Evolutionary conservation across 2,888 invertebrate genomes (phyloP), one percentile per base, ranked within the genome.

Genomic region (Philereme transversata): DNA sequence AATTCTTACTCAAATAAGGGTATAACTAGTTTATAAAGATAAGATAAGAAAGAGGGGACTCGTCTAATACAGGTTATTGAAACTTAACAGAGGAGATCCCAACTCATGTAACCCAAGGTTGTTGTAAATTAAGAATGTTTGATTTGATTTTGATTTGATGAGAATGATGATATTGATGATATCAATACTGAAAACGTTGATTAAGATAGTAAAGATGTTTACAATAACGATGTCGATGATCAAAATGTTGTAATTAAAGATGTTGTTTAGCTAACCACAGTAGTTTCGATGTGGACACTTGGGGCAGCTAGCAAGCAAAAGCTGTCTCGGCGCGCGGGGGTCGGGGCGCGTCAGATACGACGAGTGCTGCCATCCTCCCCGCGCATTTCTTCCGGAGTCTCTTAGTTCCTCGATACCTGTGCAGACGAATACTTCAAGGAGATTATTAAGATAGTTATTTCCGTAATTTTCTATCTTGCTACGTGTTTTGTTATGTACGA

Each of bases 261-360:
- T 3, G 7, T 8, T 9, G 4, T 7, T 8, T 35, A 34, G 57
- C 71, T 82, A 65, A 90, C 90, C 88, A 62, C 89, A 88, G 65
- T 88, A 89, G 59, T 78, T 81, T 49, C 80, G 70, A 55, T 86
- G 83, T 2, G 87, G 83, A 68, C 90, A 90, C 57, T 83, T 77
- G 22, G 88, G 88, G 74, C 90, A 91, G 82, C 89, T 91, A 91
- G 84, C 91, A 91, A 83, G 87, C 89, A 70, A 92, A 91, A 73
- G 84, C 84, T 73, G 92, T 91, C 82, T 92, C 92, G 57, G 89
- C 90, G 70, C 85, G 68, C 65, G 83, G 75, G 34, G 77, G 76
- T 62, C 79, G 76, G 35, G 73, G 61, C 61, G 80, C 54, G 65
- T 82, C 78, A 78, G 90, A 80, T 50, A 85, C 83, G 83, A 86